Base-by-base conservation (phyloP, 2,113 vertebrate species). In the Columbina picui region DNA sequence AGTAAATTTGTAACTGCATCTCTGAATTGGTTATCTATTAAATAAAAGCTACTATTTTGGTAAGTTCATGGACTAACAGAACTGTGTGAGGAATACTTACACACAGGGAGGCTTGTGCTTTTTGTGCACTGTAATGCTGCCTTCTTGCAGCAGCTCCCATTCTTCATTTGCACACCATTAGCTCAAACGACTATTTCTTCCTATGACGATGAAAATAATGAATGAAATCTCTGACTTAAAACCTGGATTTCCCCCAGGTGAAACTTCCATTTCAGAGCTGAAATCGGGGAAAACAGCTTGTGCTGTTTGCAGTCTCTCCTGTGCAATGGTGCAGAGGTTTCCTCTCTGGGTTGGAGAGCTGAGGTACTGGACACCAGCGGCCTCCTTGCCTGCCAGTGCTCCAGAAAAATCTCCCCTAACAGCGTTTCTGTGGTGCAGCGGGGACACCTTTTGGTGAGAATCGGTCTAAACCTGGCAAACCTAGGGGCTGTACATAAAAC, bases 251-350 rank as follows among this genome's bases (percentile, higher is more conserved):
- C 8, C 7, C 9, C 3, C 19, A 22, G 53, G 18, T 83, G 90
- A 2, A 25, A 20, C 3, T 23, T 41, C 39, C 2, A 2, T 39
- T 41, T 52, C 15, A 11, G 53, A 25, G 2, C 3, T 6, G 29
- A 17, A 61, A 3, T 3, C 0, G 1, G 4, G 17, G 73, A 6
- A 41, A 50, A 9, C 1, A 6, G 1, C 7, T 18, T 1, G 5
- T 23, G n/a, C 5, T 29, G 22, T 16, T 22, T 7, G 43, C 12
- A 55, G 69, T 7, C 17, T 1, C 4, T 29, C 22, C 49, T 26
- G 49, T 50, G 23, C 49, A 12, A 12, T 50, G 49, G 23, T 50
- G 49, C 25, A 3, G 12, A 26, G 49, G 49, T 23, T 25, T 53
- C 12, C 36, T 38, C 11, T 10, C 32, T 50, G 3, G 4, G 52